Percentiles rank a stretch among this genome's conserved stretches.
Evolutionary conservation across 2,113 vertebrate genomes (phyloP).

Genomic region (Gnathonemus longibarbis): DNA sequence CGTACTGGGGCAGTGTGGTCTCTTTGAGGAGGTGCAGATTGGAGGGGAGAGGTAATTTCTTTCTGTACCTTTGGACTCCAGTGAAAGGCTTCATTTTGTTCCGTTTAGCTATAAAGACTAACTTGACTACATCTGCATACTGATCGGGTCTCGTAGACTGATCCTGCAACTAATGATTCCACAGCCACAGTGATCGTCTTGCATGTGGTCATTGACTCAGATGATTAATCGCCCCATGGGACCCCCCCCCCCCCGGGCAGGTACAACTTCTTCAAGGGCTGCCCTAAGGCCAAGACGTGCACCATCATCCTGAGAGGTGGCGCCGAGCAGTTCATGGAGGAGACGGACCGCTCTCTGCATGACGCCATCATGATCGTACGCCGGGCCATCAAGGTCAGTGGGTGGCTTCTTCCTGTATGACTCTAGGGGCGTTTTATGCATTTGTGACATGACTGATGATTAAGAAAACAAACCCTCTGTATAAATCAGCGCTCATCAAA

Average conservation of each 20-base stretch:
- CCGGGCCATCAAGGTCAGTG: slow-evolving; percentile 85
- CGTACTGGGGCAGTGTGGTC: slow-evolving; percentile 81
- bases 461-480: neutral
- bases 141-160: neutral
- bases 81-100: neutral
- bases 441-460: neutral
- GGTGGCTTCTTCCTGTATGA: neutral
- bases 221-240: neutral
- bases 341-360: slow-evolving; percentile 91
- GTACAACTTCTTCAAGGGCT: slow-evolving; percentile 93
- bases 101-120: neutral
- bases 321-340: slow-evolving; percentile 95
- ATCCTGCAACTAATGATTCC: neutral
- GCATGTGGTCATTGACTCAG: neutral
- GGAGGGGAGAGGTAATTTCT: slow-evolving; percentile 81
- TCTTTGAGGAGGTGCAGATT: slow-evolving; percentile 91
- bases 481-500: neutral
- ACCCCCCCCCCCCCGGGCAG: slow-evolving; percentile 45
- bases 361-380: slow-evolving; percentile 98
- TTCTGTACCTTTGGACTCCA: neutral
- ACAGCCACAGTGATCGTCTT: neutral
- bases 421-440: neutral
- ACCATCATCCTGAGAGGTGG: slow-evolving; percentile 92
- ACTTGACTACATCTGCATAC: neutral
- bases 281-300: slow-evolving; percentile 87